These are phyloP conservation scores for Falco biarmicus DNA, from an alignment of 2,797 vertebrate species.

Conservation along the genomic window DNA sequence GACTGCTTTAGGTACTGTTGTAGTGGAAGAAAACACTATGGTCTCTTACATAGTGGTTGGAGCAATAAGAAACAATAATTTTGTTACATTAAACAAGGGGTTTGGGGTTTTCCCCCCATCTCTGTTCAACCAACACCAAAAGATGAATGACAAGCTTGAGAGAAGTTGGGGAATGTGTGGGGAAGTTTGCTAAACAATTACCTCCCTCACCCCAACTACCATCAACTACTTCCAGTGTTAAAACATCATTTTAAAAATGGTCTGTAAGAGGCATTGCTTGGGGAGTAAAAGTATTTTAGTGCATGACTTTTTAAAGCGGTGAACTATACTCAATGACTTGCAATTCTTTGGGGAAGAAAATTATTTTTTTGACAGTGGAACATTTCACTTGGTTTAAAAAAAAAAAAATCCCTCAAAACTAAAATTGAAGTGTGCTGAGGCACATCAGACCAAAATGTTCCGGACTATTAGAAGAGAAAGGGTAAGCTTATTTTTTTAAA, in stretches of 20 bases:
- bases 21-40: fast-evolving
- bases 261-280: neutral
- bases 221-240: neutral
- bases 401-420: neutral
- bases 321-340: neutral
- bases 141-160: neutral
- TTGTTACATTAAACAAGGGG: neutral
- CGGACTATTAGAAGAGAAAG: neutral
- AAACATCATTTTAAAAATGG: too few relatives aligned
- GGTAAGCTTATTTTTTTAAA: neutral
- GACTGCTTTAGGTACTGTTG: neutral
- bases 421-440: neutral
- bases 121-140: neutral
- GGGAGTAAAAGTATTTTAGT: neutral
- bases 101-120: fast-evolving
- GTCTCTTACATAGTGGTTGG: too few relatives aligned
- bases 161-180: fast-evolving
- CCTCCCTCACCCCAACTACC: neutral
- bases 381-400: neutral
- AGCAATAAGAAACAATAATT: neutral
- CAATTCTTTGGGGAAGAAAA: neutral
- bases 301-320: neutral
- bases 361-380: neutral
- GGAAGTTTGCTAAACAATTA: neutral
- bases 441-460: neutral